Conservation (phyloP, 2,888 invertebrate genomes). For the Tachina grossa region DNA sequence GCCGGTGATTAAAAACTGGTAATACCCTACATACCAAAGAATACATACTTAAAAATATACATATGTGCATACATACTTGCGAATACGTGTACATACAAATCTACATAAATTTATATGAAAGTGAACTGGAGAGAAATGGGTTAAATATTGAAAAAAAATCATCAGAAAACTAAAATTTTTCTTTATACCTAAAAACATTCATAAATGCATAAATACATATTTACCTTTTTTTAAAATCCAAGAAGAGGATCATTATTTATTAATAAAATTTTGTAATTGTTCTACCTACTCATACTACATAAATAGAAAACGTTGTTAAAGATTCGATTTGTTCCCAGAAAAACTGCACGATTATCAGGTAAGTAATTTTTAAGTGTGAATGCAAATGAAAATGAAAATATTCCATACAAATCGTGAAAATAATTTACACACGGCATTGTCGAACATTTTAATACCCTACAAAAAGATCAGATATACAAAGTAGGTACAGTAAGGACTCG, state of each 20-base stretch:
- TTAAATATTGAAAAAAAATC: constrained; percentile 21
- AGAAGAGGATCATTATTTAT: constrained; percentile 2
- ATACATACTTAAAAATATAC: not conserved
- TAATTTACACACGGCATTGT: not conserved
- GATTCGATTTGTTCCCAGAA: not conserved
- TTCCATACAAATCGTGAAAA: not conserved
- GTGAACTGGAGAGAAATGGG: constrained; percentile 20
- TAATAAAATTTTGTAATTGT: not conserved
- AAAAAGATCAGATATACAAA: too few relatives aligned
- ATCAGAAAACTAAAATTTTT: not conserved
- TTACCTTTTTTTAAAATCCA: not conserved
- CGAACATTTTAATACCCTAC: not conserved
- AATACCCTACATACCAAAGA: too few relatives aligned
- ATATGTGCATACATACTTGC: not conserved
- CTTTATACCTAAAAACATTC: not conserved
- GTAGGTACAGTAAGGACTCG: too few relatives aligned
- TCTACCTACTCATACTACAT: not conserved
- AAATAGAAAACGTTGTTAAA: not conserved
- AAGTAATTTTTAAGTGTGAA: not conserved
- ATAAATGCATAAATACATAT: not conserved
- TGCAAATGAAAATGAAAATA: not conserved
- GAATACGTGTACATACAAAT: not conserved
- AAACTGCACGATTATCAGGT: constrained; percentile 25
- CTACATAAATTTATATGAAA: not conserved
- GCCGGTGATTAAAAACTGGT: constrained; percentile 14